These are phyloP conservation scores for Sylvia borin DNA, from an alignment of 2,797 vertebrate species.

Conservation along the genomic window DNA sequence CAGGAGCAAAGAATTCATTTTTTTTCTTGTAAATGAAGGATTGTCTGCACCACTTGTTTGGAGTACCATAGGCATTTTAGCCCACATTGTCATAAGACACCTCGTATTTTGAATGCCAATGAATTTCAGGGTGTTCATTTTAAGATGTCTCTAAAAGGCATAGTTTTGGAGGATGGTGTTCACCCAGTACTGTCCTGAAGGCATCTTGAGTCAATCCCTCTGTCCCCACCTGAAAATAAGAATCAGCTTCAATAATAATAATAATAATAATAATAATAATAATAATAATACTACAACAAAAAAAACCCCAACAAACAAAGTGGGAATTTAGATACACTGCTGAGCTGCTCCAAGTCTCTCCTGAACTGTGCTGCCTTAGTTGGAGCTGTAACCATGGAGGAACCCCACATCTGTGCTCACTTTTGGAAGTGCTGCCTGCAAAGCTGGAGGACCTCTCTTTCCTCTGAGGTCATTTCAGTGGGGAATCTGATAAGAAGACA, in stretches of 20 bases:
- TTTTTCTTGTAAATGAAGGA: conserved; percentile 42
- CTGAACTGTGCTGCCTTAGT: background rate
- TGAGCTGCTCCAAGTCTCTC: background rate
- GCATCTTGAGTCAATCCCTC: background rate
- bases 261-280: background rate
- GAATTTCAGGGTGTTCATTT: conserved; percentile 9
- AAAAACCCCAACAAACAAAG: background rate
- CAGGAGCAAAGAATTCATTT: conserved; percentile 50
- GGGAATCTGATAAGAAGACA: background rate
- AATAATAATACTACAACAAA: background rate
- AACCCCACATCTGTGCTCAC: background rate
- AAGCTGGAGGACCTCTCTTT: background rate
- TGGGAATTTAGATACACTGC: background rate
- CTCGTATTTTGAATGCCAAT: background rate
- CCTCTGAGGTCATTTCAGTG: background rate
- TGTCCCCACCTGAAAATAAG: background rate
- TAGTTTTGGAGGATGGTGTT: background rate
- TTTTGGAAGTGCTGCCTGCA: background rate
- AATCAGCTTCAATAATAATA: background rate
- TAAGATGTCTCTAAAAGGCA: conserved; percentile 38
- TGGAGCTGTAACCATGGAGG: background rate
- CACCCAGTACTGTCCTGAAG: background rate
- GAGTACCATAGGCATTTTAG: background rate
- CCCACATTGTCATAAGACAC: conserved; percentile 7
- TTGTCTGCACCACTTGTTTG: conserved; percentile 26